phyloP scores from a whole-genome alignment of 2,888 invertebrate genomes.

The Hydroisotoma schaefferi region DNA sequence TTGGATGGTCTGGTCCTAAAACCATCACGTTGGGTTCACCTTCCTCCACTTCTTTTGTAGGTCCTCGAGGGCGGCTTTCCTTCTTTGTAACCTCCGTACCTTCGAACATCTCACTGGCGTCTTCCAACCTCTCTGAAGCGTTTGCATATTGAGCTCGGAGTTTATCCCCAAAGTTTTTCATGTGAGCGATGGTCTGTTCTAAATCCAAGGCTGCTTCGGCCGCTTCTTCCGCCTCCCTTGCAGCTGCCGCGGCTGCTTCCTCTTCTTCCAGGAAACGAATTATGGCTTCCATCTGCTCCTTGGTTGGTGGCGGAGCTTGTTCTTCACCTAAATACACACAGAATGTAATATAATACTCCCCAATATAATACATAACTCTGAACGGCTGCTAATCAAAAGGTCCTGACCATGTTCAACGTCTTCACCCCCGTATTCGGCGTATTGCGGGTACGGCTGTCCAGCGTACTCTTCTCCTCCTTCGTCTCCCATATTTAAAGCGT shows the following conservation, averaged over 20 bases:
- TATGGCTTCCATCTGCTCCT: conserved; percentile 28
- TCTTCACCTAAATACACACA: conserved; percentile 17
- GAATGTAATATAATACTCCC: no score
- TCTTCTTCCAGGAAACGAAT: conserved; percentile 26
- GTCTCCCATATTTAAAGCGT: conserved; percentile 12
- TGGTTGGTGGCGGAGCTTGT: conserved; percentile 16
- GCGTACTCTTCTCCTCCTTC: conserved; percentile 29
- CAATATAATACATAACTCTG: not conserved
- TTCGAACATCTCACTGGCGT: conserved; percentile 7
- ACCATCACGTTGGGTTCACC: conserved; percentile 54
- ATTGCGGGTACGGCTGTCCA: no score
- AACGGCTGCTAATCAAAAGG: not conserved
- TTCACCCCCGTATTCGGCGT: conserved; percentile 15
- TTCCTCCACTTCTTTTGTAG: no score
- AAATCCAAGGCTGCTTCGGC: conserved; percentile 1
- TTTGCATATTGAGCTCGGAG: not conserved
- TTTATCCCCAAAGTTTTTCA: not conserved
- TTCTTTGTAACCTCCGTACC: not conserved
- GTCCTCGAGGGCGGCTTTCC: no score
- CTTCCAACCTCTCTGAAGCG: not conserved
- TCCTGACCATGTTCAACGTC: not conserved
- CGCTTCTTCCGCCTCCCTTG: conserved; percentile 4
- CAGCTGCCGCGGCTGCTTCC: conserved; percentile 10
- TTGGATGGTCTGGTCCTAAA: conserved; percentile 68
- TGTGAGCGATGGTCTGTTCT: not conserved